These are phyloP conservation scores for Caretta caretta DNA, from an alignment of 2,113 vertebrate species.

Conservation along the genomic window DNA sequence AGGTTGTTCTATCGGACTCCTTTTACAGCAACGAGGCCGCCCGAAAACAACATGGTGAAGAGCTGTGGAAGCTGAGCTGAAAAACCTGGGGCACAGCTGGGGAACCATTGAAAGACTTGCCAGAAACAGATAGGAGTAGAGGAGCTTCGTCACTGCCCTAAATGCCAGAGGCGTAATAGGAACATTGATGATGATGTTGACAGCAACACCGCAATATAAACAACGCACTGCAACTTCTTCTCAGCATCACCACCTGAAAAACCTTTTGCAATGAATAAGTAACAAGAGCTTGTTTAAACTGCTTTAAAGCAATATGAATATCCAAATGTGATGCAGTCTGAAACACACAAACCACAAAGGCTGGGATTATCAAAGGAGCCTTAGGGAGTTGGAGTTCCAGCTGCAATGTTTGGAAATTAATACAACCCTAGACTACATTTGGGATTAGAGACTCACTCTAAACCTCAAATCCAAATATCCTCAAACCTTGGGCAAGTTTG, in stretches of 20 bases:
- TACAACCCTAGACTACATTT: neutral
- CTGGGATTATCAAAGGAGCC: neutral
- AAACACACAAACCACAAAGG: neutral
- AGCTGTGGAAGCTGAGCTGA: no score
- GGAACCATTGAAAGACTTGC: no score
- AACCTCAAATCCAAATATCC: neutral
- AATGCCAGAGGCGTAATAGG: no score
- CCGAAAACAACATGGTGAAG: no score
- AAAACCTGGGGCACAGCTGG: no score
- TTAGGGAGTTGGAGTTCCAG: neutral
- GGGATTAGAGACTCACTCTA: neutral
- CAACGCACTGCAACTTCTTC: neutral
- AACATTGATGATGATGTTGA: neutral
- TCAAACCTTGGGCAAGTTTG: neutral
- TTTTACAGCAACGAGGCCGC: neutral
- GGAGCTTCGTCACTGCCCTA: no score
- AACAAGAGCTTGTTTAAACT: neutral
- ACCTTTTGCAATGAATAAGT: slow-evolving; percentile 6
- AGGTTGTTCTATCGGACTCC: neutral
- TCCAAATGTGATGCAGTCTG: neutral
- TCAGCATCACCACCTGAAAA: neutral
- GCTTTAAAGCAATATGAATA: neutral
- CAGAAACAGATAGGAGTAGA: no score
- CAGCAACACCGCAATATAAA: neutral
- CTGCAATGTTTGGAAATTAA: neutral